phyloP scores from a whole-genome alignment of 2,888 invertebrate genomes.

The Campoplex nolae region DNA sequence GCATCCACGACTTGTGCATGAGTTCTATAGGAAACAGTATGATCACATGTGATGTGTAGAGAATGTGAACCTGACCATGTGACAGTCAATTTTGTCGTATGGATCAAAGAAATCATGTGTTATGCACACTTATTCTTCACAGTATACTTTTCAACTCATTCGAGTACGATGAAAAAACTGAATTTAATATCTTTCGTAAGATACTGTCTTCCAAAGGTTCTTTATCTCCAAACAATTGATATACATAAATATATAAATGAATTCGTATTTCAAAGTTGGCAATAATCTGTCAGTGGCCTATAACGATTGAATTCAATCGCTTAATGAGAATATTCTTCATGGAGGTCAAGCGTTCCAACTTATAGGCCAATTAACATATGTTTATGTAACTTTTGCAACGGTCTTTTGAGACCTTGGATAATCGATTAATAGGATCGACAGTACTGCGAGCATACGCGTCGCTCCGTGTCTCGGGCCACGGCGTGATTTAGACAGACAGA shows the following conservation, averaged over 20 bases:
- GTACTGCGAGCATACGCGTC: conserved; percentile 55
- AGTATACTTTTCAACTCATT: neutral
- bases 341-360: neutral
- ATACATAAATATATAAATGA: neutral
- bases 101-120: neutral
- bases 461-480: conserved; percentile 54
- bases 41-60: neutral
- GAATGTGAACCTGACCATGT: neutral
- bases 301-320: neutral
- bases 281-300: neutral
- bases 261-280: neutral
- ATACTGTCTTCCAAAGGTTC: no score
- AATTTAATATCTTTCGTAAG: neutral
- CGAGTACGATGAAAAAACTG: neutral
- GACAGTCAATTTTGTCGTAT: conserved; percentile 14
- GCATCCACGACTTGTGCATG: conserved; percentile 26
- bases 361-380: conserved; percentile 4
- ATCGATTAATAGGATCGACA: conserved; percentile 66
- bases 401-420: conserved; percentile 57
- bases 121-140: neutral
- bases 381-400: conserved; percentile 14
- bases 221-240: neutral
- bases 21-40: conserved; percentile 23
- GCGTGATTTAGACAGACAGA: conserved; percentile 38
- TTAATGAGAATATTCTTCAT: neutral